Evolutionary conservation across 2,797 vertebrate species (phyloP).

Genomic region (Schizothorax lantsangensis): DNA sequence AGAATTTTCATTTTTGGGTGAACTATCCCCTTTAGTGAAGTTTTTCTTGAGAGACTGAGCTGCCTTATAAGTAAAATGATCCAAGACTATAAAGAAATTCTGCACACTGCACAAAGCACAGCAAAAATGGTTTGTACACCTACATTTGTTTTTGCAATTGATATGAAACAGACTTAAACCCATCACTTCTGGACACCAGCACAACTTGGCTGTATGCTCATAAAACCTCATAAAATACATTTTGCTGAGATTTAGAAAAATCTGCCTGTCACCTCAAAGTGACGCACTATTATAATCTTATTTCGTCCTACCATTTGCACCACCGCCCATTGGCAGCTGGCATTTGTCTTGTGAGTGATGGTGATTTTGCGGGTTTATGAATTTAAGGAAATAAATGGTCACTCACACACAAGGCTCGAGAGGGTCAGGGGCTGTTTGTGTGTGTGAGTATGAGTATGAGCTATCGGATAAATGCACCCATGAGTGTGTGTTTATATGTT

Average conservation of each 20-base stretch:
- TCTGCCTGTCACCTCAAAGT: conserved; percentile 32
- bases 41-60: not conserved
- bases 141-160: not conserved
- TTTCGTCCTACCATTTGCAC: conserved; percentile 28
- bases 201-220: not conserved
- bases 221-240: conserved; percentile 21
- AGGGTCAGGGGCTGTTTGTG: not conserved
- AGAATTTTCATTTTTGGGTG: not conserved
- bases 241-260: conserved; percentile 37
- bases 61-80: not conserved
- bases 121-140: not conserved
- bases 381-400: conserved; percentile 42
- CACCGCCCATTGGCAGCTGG: conserved; percentile 32
- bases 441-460: not conserved
- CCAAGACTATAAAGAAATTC: not conserved
- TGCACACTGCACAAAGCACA: not conserved
- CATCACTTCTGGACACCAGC: not conserved
- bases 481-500: not conserved
- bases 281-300: conserved; percentile 34
- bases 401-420: not conserved
- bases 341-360: conserved; percentile 45
- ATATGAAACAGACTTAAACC: not conserved
- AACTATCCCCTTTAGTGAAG: not conserved
- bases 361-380: conserved; percentile 32
- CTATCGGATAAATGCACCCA: not conserved